Evolutionary conservation across 2,888 invertebrate genomes (phyloP).

Genomic region (Drosophila paracracens): DNA sequence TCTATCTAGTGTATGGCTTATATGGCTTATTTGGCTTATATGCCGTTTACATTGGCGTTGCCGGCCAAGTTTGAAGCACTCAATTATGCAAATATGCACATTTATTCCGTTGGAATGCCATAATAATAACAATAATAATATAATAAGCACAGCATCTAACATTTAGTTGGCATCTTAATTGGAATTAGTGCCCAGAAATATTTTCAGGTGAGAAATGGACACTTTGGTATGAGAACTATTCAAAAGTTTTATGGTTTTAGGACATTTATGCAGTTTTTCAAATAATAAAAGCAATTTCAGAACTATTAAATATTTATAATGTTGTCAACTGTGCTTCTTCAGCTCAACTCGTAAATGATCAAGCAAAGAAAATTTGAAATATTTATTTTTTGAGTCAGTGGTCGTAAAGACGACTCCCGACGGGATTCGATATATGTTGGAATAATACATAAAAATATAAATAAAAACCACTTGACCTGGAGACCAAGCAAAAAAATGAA

Average conservation of each 20-base stretch:
- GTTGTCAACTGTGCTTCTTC: not conserved
- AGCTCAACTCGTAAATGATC: not conserved
- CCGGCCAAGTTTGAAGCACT: constrained; percentile 67
- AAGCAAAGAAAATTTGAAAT: not conserved
- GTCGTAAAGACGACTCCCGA: not conserved
- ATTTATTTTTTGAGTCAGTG: not conserved
- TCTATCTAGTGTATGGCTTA: constrained; percentile 49
- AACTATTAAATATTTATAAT: not conserved
- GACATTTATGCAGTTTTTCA: not conserved
- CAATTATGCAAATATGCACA: constrained; percentile 57
- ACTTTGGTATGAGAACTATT: not conserved
- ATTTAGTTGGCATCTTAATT: not conserved
- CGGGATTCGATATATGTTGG: not conserved
- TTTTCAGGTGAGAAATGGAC: not conserved
- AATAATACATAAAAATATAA: not conserved
- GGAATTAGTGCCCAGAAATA: not conserved
- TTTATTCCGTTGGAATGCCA: constrained; percentile 10
- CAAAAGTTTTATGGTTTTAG: not conserved
- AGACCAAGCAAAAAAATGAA: not conserved
- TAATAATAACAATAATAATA: constrained; percentile 13
- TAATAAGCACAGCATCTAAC: constrained; percentile 5
- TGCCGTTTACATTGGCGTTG: constrained; percentile 57
- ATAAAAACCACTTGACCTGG: not conserved
- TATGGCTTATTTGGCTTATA: constrained; percentile 14
- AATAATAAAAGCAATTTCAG: not conserved